Percentiles rank a stretch among this genome's conserved stretches.
Evolutionary conservation across 2,888 invertebrate species (phyloP).

Genomic region (Dynastes tityus): DNA sequence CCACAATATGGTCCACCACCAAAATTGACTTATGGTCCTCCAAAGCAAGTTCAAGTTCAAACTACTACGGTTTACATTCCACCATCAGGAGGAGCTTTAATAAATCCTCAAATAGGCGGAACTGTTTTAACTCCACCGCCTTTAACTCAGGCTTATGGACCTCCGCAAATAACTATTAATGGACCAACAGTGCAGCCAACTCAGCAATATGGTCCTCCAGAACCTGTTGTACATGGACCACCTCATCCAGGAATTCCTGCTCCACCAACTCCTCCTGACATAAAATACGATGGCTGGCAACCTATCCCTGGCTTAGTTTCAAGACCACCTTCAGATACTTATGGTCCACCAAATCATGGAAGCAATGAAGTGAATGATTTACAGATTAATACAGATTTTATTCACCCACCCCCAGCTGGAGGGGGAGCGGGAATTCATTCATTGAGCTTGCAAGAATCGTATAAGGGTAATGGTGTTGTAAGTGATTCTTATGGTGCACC

Average conservation of each 20-base stretch:
- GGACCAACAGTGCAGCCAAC: conserved; percentile 59
- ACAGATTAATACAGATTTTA: conserved; percentile 65
- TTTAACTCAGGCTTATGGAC: conserved; percentile 59
- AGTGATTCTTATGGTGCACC: conserved; percentile 75
- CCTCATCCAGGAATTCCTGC: conserved; percentile 82
- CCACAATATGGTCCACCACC: conserved; percentile 67
- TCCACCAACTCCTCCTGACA: conserved; percentile 82
- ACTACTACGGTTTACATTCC: conserved; percentile 57
- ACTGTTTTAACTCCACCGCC: conserved; percentile 69
- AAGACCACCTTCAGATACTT: conserved; percentile 63
- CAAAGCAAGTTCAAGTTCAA: conserved; percentile 64
- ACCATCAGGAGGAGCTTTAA: conserved; percentile 43
- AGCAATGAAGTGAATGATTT: conserved; percentile 66
- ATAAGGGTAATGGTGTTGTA: conserved; percentile 56
- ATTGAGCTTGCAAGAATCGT: conserved; percentile 46
- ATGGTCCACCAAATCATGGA: conserved; percentile 63
- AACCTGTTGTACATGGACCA: conserved; percentile 73
- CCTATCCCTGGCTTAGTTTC: conserved; percentile 82
- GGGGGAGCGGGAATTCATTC: conserved; percentile 51
- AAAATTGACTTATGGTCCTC: conserved; percentile 71
- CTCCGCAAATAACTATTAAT: conserved; percentile 57
- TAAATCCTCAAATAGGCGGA: conserved; percentile 53
- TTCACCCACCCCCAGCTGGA: conserved; percentile 63
- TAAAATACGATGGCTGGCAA: conserved; percentile 89
- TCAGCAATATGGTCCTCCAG: conserved; percentile 66